These are phyloP conservation scores for Talpa occidentalis DNA, from an alignment of 2,113 vertebrate species.

Conservation along the genomic window DNA sequence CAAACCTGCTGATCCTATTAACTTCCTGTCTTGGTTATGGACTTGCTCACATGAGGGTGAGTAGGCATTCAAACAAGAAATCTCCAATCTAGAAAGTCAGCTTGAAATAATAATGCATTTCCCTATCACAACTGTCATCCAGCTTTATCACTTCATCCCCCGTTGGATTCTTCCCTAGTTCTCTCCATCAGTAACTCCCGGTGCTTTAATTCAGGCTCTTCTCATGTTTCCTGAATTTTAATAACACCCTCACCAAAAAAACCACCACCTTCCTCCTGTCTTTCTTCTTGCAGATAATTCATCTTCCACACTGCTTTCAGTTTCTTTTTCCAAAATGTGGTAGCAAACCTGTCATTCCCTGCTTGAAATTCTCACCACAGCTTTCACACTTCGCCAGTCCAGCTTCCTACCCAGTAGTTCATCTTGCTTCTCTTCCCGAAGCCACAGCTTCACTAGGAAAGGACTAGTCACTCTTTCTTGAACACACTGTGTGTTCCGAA, in stretches of 20 bases:
- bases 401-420: too few species aligned
- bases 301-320: neutral
- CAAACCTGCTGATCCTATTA: neutral
- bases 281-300: neutral
- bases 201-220: neutral
- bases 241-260: neutral
- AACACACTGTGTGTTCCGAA: neutral
- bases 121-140: neutral
- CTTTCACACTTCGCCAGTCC: neutral
- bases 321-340: neutral
- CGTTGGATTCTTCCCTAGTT: neutral
- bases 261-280: neutral
- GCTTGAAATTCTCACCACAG: neutral
- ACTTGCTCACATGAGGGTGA: neutral
- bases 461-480: neutral
- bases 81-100: neutral
- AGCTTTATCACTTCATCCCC: neutral
- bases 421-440: neutral
- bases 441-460: neutral
- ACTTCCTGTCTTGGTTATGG: neutral
- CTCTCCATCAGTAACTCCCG: neutral
- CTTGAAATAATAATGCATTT: neutral
- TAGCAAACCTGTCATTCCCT: neutral
- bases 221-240: neutral
- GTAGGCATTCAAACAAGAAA: neutral